Conservation (phyloP, 2,888 invertebrate genomes). For the Exocentrus adspersus region DNA sequence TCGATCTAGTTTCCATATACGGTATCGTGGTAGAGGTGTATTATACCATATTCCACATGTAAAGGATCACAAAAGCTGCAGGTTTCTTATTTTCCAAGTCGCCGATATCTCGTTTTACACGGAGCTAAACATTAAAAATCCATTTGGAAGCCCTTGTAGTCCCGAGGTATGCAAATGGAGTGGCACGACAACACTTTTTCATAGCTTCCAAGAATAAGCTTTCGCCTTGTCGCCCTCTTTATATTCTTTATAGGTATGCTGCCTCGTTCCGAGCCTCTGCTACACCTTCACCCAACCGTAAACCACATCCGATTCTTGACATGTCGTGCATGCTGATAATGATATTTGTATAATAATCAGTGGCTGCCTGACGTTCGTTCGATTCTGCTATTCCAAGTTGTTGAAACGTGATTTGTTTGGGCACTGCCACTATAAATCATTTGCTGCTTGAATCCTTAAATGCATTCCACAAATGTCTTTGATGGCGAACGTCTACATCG, state of each 20-base stretch:
- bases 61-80: constrained; percentile 17
- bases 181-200: constrained; percentile 16
- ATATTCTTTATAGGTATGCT: constrained; percentile 2
- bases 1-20: too few species aligned
- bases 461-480: too few species aligned
- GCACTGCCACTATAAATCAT: neutral
- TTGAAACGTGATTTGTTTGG: neutral
- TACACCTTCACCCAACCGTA: constrained; percentile 11
- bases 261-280: neutral
- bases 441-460: too few species aligned
- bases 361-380: constrained; percentile 4
- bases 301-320: constrained; percentile 20
- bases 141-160: constrained; percentile 28
- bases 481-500: too few species aligned
- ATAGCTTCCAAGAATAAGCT: constrained; percentile 10
- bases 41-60: constrained; percentile 1
- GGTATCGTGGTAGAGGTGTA: too few species aligned
- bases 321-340: constrained; percentile 15
- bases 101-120: constrained; percentile 27
- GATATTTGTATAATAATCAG: constrained; percentile 17
- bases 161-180: constrained; percentile 20
- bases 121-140: constrained; percentile 37
- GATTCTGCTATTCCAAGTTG: neutral
- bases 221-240: constrained; percentile 5
- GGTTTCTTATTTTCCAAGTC: constrained; percentile 20